Evolutionary conservation across 2,113 vertebrate species (phyloP), one percentile per base, ranked within the genome.

Genomic region (Mormyrus lacerda): DNA sequence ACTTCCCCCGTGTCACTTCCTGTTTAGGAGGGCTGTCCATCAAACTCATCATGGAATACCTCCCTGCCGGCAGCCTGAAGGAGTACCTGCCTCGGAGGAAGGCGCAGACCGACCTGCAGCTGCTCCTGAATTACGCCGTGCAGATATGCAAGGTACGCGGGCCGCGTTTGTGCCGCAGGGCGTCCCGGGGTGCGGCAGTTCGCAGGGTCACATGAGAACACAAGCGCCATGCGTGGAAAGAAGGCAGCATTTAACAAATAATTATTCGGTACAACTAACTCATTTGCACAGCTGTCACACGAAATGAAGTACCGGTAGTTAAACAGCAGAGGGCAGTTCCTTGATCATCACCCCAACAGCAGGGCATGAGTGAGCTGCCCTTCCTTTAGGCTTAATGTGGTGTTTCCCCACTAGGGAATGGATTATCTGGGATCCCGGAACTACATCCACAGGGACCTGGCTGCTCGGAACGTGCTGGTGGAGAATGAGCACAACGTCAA

Each of bases 21-120:
- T 90, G 89, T 90, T 47, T 47, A 99, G 98, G 97, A 89, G 98
- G 97, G 90, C 96, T 96, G 61, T 96, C 97, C 82, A 97, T 97
- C 91, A 99, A 99, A 92, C 96, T 99, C 89, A 99, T 99, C 90
- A 99, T 99, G 98, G 98, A 99, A 94, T 99, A 97, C 90, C 96
- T 99, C 69, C 98, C 98, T 85, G 97, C 97, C 7, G 98, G 98
- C 89, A 99, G 98, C 93, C 94, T 99, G 45, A 99, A 99, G 95
- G 98, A 99, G 0, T 99, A 99, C 90, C 96, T 99, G 0, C 98
- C 97, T 8, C 95, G 96, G 89, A 96, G 97, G 93, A 97, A 97
- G 92, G 95, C 92, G 91, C 97, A 97, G 93, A 98, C 97, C 76
- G 95, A 90, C 55, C 95, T 97, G 85, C 96, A 95, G 82, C 97